Evolutionary conservation across 2,797 vertebrate species (phyloP).

Genomic region (Bradypodion ventrale): DNA sequence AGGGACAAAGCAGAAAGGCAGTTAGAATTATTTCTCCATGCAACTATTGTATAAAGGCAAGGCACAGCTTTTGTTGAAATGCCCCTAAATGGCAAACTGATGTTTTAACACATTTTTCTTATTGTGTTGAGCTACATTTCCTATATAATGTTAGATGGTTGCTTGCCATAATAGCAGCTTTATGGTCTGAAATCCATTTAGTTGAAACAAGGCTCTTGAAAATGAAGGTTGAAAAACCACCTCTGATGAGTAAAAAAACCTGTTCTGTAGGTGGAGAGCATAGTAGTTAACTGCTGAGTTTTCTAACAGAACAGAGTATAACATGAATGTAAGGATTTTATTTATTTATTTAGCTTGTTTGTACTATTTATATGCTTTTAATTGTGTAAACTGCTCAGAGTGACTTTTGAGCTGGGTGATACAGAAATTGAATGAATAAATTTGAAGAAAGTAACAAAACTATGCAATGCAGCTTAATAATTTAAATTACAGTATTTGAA

Average conservation of each 20-base stretch:
- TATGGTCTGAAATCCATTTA: neutral
- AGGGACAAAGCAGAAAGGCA: constrained; percentile 8
- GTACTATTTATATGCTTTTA: too few relatives aligned
- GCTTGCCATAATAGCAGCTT: neutral
- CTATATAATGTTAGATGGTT: constrained; percentile 1
- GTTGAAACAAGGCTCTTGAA: neutral
- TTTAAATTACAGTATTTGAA: too few relatives aligned
- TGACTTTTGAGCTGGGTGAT: too few relatives aligned
- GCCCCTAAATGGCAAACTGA: neutral
- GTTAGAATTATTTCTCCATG: neutral
- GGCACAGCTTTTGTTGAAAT: constrained; percentile 6
- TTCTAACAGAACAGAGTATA: neutral
- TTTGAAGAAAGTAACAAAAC: too few relatives aligned
- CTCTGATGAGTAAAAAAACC: neutral
- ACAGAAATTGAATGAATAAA: too few relatives aligned
- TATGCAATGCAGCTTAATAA: too few relatives aligned
- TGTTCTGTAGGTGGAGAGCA: neutral
- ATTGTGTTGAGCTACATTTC: neutral
- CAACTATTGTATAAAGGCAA: neutral
- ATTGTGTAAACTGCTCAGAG: too few relatives aligned
- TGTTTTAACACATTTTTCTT: constrained; percentile 7
- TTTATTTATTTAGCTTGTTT: too few relatives aligned
- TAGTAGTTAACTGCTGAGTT: neutral
- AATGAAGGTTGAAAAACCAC: too few relatives aligned
- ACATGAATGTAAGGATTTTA: neutral